Base-by-base conservation (phyloP, 2,113 vertebrate genomes). In the Notiomystis cincta region DNA sequence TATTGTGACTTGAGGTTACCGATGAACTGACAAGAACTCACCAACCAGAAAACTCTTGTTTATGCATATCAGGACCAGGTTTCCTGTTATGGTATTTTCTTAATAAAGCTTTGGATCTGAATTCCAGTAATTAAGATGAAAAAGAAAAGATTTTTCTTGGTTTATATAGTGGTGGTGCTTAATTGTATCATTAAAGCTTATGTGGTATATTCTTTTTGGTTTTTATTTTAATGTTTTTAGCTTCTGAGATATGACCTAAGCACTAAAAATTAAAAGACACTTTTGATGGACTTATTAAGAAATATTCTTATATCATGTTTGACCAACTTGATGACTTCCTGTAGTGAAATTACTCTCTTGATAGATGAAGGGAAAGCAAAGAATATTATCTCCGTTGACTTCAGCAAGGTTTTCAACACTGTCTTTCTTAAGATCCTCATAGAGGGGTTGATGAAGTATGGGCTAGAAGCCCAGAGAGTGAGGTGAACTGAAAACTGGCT, bases 101-200 rank as follows among this genome's bases (percentile, higher is more conserved):
- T 71, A 42, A 30, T 22, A 79, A 88, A 66, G 3, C 1, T 16
- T 82, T 67, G 77, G 83, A 35, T 82, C 10, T 70, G 2, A 58
- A 35, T 82, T 78, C 58, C 6, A 73, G 28, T 31, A 40, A 53
- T 35, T 70, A 77, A 53, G 23, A 10, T 25, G 6, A 20, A 58
- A 66, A 54, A n/a, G n/a, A n/a, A 30, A 31, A 9, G 0, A 8
- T 11, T 61, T 47, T n/a, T 14, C 3, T 69, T 69, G 2, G 2
- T 38, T 89, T 73, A 8, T 45, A 18, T 51, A 67, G 13, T 16
- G 25, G 3, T 4, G 3, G 3, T 62, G 3, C 4, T 84, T 70
- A 65, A 44, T 19, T 73, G 15, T 40, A 28, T 37, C 17, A 23
- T n/a, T 70, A 40, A 69, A 69, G 9, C 13, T n/a, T 70, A 57